Evolutionary conservation across 37 sponge, comb jelly and placozoan genomes (phyloP), one percentile per base, ranked within the genome.

Genomic region (Geodia barretti): DNA sequence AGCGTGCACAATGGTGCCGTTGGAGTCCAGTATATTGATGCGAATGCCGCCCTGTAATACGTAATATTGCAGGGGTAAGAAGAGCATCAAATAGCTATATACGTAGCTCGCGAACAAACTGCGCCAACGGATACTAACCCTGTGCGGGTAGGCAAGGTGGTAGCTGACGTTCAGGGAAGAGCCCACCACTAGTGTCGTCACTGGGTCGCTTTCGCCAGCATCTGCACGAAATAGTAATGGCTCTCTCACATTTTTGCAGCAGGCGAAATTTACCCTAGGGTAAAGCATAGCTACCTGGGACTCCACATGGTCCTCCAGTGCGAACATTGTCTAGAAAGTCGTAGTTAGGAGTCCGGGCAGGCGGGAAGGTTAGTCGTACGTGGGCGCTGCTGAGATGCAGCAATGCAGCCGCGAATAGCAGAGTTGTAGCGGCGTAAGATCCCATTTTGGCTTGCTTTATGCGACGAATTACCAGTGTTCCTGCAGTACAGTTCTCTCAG

Each of bases 301-400:
- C 79, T 65, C 93, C 93, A 47, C 93, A 92, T 1, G 93, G 93
- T n/a, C 86, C 84, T 25, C 80, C 86, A 33, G 93, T 92, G 62
- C 93, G 79, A 8, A 92, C 90, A 63, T 92, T 92, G 83, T 92
- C 93, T 33, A 92, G 73, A 61, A 92, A 92, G 62, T 92, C 93
- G 42, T 85, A 88, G 31, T 73, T 74, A 0, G 89, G 89, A 20
- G 29, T 34, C 4, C 87, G 39, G 23, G 93, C 89, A 23, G 83
- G 82, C 17, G 93, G 93, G 65, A 78, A 88, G 28, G 85, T 89
- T 24, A 92, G 83, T 1, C 76, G 29, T 34, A 92, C 74, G 39
- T 92, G 93, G 24, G 72, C 84, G 19, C 62, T 29, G 81, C 39
- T 37, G 21, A 68, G 63, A 2, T 68, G 61, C 24, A 62, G 3